Base-by-base conservation (phyloP, 1,140 invertebrate genomes). In the Theocolax elegans region DNA sequence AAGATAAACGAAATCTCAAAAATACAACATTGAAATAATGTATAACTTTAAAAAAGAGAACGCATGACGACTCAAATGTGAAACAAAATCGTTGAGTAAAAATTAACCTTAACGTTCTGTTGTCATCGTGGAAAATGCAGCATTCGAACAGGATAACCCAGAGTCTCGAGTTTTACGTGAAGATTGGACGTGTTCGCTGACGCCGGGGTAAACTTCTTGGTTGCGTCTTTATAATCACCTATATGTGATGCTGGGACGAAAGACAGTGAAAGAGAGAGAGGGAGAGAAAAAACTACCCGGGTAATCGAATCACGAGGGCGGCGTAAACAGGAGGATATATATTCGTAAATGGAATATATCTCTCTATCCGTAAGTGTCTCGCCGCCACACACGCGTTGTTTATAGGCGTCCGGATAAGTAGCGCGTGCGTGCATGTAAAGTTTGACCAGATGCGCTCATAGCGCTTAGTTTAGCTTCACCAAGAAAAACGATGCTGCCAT, bases 91-190 rank as follows among this genome's bases (percentile, higher is more conserved):
- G n/a, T n/a, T n/a, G n/a, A n/a, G n/a, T n/a, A 44, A 68, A 59
- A 60, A 68, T 29, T 68, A 68, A 60, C 56, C 66, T 68, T 68
- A 68, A 68, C 59, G 8, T 38, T 3, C 40, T 59, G 42, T 59
- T 67, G 65, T 67, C 56, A 68, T 60, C 15, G 54, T 49, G 23
- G 21, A 49, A 60, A 60, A 51, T 51, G 40, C 46, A 56, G 42
- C 56, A 68, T 68, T 68, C 21, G 56, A 6, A 19, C 23, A 19
- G 35, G 38, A 8, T 10, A 23, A 42, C 31, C 21, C 9, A 6
- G 49, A 46, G 44, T 21, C n/a, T 8, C 46, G 2, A 38, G 21
- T 0, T 10, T n/a, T 23, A 21, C 3, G 9, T 21, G 1, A 27
- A 21, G 19, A 21, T 35, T 35, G 48, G 13, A 49, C 31, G 21